Evolutionary conservation across 2,888 invertebrate genomes (phyloP).

Genomic region (Buathra laborator): DNA sequence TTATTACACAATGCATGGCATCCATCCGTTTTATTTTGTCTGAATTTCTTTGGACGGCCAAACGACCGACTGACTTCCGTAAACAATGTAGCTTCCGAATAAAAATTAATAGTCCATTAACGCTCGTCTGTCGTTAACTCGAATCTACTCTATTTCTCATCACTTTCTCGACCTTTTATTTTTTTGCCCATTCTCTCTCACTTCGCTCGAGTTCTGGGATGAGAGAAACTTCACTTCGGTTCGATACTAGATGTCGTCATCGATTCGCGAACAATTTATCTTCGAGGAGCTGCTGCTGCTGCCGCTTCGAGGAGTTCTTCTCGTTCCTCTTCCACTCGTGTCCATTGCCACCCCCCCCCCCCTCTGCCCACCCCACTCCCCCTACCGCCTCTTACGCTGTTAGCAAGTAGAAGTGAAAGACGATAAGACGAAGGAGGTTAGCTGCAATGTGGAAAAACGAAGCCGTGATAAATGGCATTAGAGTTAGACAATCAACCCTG

Average conservation of each 20-base stretch:
- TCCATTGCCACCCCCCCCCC: constrained; percentile 44
- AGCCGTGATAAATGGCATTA: constrained; percentile 81
- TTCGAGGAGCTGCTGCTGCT: constrained; percentile 71
- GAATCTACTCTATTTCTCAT: constrained; percentile 35
- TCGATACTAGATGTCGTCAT: constrained; percentile 68
- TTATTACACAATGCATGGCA: neutral
- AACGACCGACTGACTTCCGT: neutral
- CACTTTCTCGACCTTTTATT: constrained; percentile 29
- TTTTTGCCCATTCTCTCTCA: constrained; percentile 64
- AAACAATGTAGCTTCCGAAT: constrained; percentile 67
- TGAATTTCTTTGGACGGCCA: constrained; percentile 12
- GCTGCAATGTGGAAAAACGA: constrained; percentile 73
- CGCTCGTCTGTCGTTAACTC: constrained; percentile 43
- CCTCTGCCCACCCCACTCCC: neutral
- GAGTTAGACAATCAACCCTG: constrained; percentile 78
- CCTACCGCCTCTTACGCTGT: constrained; percentile 6
- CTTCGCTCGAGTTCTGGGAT: constrained; percentile 34
- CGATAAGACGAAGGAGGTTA: constrained; percentile 40
- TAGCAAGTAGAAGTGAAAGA: constrained; percentile 58
- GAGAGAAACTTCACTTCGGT: constrained; percentile 37
- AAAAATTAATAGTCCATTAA: constrained; percentile 75
- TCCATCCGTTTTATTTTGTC: neutral
- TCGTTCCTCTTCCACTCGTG: constrained; percentile 52
- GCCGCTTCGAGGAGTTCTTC: constrained; percentile 50
- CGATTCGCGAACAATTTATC: constrained; percentile 76